Base-by-base conservation (phyloP, 1,140 invertebrate species). In the Tetramorium alpestre region DNA sequence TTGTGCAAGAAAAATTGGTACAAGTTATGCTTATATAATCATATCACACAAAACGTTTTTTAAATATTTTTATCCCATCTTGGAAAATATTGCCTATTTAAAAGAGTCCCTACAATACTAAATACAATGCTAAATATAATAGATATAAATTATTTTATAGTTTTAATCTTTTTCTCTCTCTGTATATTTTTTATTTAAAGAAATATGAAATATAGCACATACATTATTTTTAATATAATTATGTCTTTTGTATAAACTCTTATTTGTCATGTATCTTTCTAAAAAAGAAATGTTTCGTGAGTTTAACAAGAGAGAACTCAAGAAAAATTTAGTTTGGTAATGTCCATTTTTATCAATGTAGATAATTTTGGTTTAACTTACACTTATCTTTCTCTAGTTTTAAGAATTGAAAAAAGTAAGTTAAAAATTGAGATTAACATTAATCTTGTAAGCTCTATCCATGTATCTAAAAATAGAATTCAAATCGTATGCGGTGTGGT, bases 381-480 rank as follows among this genome's bases (percentile, higher is more conserved):
- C 33, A 4, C 33, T 33, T 33, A 33, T 33, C 33, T 33, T 33
- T 33, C 33, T 33, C 0, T 33, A 33, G 3, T 4, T 33, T 33
- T 33, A 33, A 33, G 33, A 33, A 33, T 33, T 4, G 33, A 3
- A 33, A 33, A 33, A 33, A 33, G 3, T 33, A 33, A 33, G 33
- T 33, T 33, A 33, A 33, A 33, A 33, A 33, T 33, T 33, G 33
- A 33, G 33, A 33, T 33, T 33, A 33, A 33, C 33, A 4, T 33
- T 33, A 33, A 33, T 33, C 33, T 4, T 33, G 33, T 33, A 33
- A 33, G 33, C 33, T 33, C 33, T 33, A 4, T 33, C 33, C 33
- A 33, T 54, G 41, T n/a, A 70, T 81, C n/a, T 25, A 70, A 41
- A 81, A 56, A 81, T 8, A 38, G 28, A 49, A 75, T 54, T 2